Percentiles rank a stretch among this genome's conserved stretches.
Evolutionary conservation across 2,797 vertebrate genomes (phyloP).

Genomic region (Neosilurus mollespiculum): DNA sequence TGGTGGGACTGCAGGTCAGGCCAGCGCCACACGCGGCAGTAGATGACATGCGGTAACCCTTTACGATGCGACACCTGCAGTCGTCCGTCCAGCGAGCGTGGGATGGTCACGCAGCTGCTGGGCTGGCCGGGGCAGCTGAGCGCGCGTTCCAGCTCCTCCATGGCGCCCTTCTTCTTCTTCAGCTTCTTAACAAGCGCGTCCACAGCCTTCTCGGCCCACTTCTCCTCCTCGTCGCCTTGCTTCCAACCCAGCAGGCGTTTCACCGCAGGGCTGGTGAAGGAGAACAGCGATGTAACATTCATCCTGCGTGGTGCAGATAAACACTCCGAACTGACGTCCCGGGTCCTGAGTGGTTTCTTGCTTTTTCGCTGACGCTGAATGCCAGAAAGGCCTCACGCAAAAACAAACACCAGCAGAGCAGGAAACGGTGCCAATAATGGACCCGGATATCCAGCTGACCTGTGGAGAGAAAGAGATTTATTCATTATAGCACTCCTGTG

Average conservation of each 20-base stretch:
- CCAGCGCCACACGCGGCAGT: slow-evolving; percentile 97
- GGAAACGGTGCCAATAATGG: slow-evolving; percentile 28
- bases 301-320: slow-evolving; percentile 64
- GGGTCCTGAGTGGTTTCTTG: not conserved
- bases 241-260: slow-evolving; percentile 96
- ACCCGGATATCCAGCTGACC: slow-evolving; percentile 36
- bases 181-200: slow-evolving; percentile 75
- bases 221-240: slow-evolving; percentile 96
- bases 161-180: slow-evolving; percentile 84
- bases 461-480: slow-evolving; percentile 36
- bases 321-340: not conserved
- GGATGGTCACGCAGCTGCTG: slow-evolving; percentile 95
- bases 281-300: slow-evolving; percentile 96
- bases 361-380: slow-evolving; percentile 2
- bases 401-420: not conserved
- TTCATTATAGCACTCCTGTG: not conserved
- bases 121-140: slow-evolving; percentile 87
- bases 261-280: slow-evolving; percentile 95
- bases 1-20: slow-evolving; percentile 96
- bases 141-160: slow-evolving; percentile 79
- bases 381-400: not conserved
- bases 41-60: slow-evolving; percentile 92
- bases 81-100: slow-evolving; percentile 90
- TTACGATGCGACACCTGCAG: slow-evolving; percentile 96
- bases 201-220: slow-evolving; percentile 97